phyloP scores from a whole-genome alignment of 2,888 invertebrate genomes.

The Icerya purchasi region DNA sequence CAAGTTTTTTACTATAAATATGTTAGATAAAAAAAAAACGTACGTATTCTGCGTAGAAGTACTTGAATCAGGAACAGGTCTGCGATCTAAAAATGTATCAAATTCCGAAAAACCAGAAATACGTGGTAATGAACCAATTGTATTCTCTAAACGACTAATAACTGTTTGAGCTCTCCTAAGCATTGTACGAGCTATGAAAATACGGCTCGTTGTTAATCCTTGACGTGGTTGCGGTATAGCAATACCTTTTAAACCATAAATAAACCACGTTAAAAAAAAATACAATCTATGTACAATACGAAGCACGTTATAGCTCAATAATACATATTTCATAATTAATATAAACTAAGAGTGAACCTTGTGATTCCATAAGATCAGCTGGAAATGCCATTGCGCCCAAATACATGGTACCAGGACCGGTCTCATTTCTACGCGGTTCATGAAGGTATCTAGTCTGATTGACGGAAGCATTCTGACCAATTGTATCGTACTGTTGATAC shows the following conservation, averaged over 20 bases:
- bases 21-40: too few relatives aligned
- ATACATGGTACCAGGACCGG: slow-evolving; percentile 26
- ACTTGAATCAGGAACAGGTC: too few relatives aligned
- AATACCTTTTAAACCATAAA: too few relatives aligned
- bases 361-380: slow-evolving; percentile 23
- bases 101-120: too few relatives aligned
- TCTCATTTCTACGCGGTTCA: slow-evolving; percentile 11
- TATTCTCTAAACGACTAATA: slow-evolving; percentile 30
- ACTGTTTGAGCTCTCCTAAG: slow-evolving; percentile 28
- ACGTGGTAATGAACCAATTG: too few relatives aligned
- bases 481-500: slow-evolving; percentile 9
- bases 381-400: slow-evolving; percentile 37
- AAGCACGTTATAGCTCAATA: too few relatives aligned
- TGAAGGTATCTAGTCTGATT: slow-evolving; percentile 12
- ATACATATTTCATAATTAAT: too few relatives aligned
- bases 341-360: slow-evolving; percentile 17
- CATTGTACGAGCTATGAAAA: slow-evolving; percentile 24
- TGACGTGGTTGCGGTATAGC: background rate
- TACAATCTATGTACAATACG: too few relatives aligned
- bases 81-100: too few relatives aligned
- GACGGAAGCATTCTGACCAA: slow-evolving; percentile 12
- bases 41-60: too few relatives aligned
- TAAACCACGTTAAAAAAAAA: too few relatives aligned
- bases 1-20: too few relatives aligned
- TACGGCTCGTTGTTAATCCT: slow-evolving; percentile 23